Evolutionary conservation across 2,113 vertebrate species (phyloP), one percentile per base, ranked within the genome.

Genomic region (Callocephalon fimbriatum): DNA sequence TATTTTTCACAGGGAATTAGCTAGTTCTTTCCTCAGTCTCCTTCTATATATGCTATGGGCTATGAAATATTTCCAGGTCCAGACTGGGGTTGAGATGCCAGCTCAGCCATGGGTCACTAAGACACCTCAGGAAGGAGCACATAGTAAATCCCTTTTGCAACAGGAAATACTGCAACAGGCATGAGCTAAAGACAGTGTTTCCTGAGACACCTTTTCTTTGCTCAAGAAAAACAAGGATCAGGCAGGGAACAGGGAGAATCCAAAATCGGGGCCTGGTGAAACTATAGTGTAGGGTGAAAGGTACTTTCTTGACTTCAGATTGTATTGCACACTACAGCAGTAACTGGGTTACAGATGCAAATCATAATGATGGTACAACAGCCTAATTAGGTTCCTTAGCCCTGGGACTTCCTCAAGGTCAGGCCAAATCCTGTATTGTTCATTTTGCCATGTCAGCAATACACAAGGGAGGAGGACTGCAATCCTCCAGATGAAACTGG

Each of bases 71-170:
- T 70, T 83, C 29, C 27, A 78, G 29, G 25, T 62, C 27, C 59
- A 78, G 42, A 13, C 22, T 42, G 17, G 77, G 26, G 29, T 5
- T 4, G 13, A 54, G 23, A 32, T 37, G 42, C 21, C 27, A 70
- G 44, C 22, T 42, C 0, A 0, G 17, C 29, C 2, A 2, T 1
- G 15, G 10, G 12, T 51, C 21, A n/a, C 38, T 21, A 62, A 56
- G 65, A 21, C 14, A 68, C 5, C 27, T 63, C 78, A 53, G 0
- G 0, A 47, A 88, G 58, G 11, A 14, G 22, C 1, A 0, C 0
- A 0, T 0, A 7, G 12, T 2, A 10, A 54, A 54, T 25, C 9
- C 21, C 8, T 54, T 66, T 16, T 61, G 53, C 20, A 54, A 42
- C 48, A 65, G 20, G 32, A 45, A 59, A 82, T 19, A 7, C n/a